Conservation (phyloP, 2,888 invertebrate genomes). For the Caenorhabditis zanzibari region DNA sequence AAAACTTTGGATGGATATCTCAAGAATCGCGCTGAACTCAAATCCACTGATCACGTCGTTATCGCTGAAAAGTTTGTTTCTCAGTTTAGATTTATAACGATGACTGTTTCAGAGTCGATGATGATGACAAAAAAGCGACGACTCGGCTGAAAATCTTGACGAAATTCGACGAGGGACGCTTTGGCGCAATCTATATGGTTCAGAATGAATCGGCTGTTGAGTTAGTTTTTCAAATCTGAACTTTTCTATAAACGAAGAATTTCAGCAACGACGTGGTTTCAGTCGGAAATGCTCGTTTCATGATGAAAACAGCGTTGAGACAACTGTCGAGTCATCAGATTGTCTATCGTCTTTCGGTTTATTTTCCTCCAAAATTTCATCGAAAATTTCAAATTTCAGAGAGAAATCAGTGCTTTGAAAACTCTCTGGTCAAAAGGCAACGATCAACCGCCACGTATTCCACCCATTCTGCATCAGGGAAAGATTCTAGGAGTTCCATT, state of each 20-base stretch:
- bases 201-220: slow-evolving; percentile 56
- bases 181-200: slow-evolving; percentile 61
- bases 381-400: slow-evolving; percentile 13
- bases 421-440: slow-evolving; percentile 13
- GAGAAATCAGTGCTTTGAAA: slow-evolving; percentile 50
- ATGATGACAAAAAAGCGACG: slow-evolving; percentile 53
- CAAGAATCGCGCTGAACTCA: slow-evolving; percentile 47
- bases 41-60: slow-evolving; percentile 51
- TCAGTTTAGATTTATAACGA: too few relatives aligned
- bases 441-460: slow-evolving; percentile 43
- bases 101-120: slow-evolving; percentile 30
- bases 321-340: slow-evolving; percentile 45
- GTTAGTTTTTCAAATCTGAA: slow-evolving; percentile 9
- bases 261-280: slow-evolving; percentile 53
- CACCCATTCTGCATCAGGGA: slow-evolving; percentile 40
- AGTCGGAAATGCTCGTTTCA: slow-evolving; percentile 32
- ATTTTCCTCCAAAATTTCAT: neutral
- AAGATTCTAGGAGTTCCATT: slow-evolving; percentile 59
- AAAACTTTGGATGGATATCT: slow-evolving; percentile 49
- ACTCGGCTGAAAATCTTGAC: slow-evolving; percentile 59
- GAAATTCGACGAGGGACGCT: slow-evolving; percentile 63
- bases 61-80: slow-evolving; percentile 42
- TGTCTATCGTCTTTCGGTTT: slow-evolving; percentile 30
- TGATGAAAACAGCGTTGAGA: slow-evolving; percentile 62
- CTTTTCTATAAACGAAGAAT: too few relatives aligned